Evolutionary conservation across 2,888 invertebrate species (phyloP), one percentile per base, ranked within the genome.

Genomic region (Cacoxenus indagator): DNA sequence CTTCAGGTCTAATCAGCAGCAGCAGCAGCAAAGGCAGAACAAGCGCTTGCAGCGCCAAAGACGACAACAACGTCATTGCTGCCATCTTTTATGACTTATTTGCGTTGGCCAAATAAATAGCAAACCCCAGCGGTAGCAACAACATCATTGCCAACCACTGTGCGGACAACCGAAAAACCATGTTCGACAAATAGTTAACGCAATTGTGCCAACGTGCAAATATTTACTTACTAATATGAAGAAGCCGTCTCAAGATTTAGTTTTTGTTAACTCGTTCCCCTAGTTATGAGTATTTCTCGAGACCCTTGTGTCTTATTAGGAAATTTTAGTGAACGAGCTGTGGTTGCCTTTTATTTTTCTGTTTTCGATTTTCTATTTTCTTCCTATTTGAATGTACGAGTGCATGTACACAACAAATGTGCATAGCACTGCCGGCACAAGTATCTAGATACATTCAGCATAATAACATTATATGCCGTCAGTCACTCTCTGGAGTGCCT

Each of bases 61-160:
- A 67, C 67, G 55, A 64, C 69, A 37, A n/a, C 48, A n/a, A 48
- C 48, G 5, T 37, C 9, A 2, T 4, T 37, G 37, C 14, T 37
- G 37, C 37, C 57, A 69, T 75, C 70, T 75, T 57, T 57, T 73
- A 51, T 37, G 29, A 68, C 9, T 75, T 76, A 72, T 76, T 76
- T 76, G 75, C 75, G 67, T 75, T 72, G 70, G 72, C 70, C 77
- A 76, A 76, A 76, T 37, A 67, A 19, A 24, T 24, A 22, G 64
- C 26, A 48, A 8, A 37, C 37, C 14, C 14, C 37, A 37, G 8
- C 37, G 26, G 27, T 27, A 9, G 64, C 17, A 11, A 17, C n/a
- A 27, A 45, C 43, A 27, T 26, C 62, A 26, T 22, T 27, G 24
- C 45, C 43, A 57, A 37, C 37, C 8, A 5, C 26, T 64, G 26